Evolutionary conservation across 2,797 vertebrate genomes (phyloP), one percentile per base, ranked within the genome.

Genomic region (Liparis tanakae): DNA sequence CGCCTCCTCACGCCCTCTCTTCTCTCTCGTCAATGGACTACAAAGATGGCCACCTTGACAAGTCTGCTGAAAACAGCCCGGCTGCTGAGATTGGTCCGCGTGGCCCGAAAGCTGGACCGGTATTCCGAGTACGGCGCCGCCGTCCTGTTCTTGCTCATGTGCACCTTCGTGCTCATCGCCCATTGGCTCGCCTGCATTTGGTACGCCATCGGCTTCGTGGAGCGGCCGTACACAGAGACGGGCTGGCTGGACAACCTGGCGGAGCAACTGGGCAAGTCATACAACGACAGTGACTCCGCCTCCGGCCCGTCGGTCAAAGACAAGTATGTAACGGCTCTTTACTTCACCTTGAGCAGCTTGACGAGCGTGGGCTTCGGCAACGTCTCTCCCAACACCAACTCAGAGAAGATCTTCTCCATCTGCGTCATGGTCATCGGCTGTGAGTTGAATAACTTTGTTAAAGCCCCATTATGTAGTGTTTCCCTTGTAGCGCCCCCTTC

Each of bases 351-450:
- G 95, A 99, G 98, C 92, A 99, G 97, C 85, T 94, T 99, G 90
- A 99, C 98, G 22, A 99, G 98, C 0, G 98, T 99, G 67, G 98
- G 98, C 9, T 99, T 99, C 0, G 97, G 98, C 22, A 99, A 99
- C 0, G 97, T 99, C 65, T 99, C 97, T 0, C 98, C 98, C 69
- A 99, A 99, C 92, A 99, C 98, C 89, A 99, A 99, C 92, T 99
- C 97, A 0, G 98, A 99, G 93, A 99, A 99, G 96, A 95, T 99
- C 87, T 99, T 99, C 94, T 99, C 98, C 84, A 99, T 99, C 93
- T 99, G 98, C 1, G 96, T 99, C 92, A 99, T 99, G 98, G 96
- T 99, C 43, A 98, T 99, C 43, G 98, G 98, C 93, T 98, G 98
- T 99, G 92, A 98, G 98, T 97, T 69, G 18, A 76, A 78, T 3